These are phyloP conservation scores for Champsocephalus esox DNA, from an alignment of 2,797 vertebrate genomes.

Conservation along the genomic window DNA sequence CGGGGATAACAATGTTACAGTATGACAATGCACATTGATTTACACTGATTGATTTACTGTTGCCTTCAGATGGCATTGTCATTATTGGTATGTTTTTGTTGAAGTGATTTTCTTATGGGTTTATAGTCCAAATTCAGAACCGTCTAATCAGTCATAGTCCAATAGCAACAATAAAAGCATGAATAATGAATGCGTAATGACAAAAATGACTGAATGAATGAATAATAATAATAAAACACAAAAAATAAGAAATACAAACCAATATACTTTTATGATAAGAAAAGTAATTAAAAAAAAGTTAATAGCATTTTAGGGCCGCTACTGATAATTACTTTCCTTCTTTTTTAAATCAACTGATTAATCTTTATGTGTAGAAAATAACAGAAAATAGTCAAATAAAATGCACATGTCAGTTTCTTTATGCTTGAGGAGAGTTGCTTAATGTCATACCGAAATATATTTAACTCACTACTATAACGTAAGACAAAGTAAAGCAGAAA, in stretches of 20 bases:
- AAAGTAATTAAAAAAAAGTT: neutral
- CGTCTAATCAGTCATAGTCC: neutral
- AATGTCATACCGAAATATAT: neutral
- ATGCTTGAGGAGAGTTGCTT: neutral
- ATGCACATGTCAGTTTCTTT: too few relatives aligned
- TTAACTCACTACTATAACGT: neutral
- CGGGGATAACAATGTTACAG: conserved; percentile 3
- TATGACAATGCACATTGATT: neutral
- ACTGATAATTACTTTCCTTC: neutral
- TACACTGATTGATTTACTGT: neutral
- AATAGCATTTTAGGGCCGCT: neutral
- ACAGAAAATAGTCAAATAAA: neutral
- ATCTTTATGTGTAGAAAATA: neutral
- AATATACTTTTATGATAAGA: neutral
- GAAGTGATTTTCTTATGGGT: conserved; percentile 16
- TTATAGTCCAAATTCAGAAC: neutral
- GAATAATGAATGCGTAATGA: neutral
- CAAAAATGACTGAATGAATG: too few relatives aligned
- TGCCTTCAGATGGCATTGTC: conserved; percentile 24
- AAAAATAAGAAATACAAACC: neutral
- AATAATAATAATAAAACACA: neutral
- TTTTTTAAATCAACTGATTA: neutral
- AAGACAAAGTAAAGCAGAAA: conserved; percentile 17
- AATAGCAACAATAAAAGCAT: neutral
- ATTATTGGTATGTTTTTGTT: neutral